Base-by-base conservation (phyloP, 2,113 vertebrate species). In the Pampusana beccarii region DNA sequence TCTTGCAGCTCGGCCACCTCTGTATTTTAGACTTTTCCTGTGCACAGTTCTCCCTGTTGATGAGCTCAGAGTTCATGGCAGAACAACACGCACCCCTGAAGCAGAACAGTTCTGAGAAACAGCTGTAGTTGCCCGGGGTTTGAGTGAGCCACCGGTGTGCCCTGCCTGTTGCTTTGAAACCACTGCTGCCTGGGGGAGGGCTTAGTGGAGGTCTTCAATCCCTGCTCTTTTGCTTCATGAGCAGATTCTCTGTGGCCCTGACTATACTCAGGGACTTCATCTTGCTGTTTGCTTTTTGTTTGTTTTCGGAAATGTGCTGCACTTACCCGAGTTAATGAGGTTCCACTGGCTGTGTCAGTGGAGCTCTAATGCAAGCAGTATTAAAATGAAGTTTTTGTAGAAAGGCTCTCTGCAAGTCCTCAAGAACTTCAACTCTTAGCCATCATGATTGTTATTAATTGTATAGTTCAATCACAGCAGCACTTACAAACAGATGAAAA, bases 361-460 rank as follows among this genome's bases (percentile, higher is more conserved):
- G 42, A 83, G 51, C 51, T 88, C 38, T 25, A 64, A 46, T 50
- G 50, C 54, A 82, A 65, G 67, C 42, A 91, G 50, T n/a, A 66
- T 86, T 90, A 66, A 83, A 83, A 21, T 66, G 28, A 80, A 80
- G 44, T 61, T 88, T 40, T 73, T 83, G 36, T 7, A 73, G 66
- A 92, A 92, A 61, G 16, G 46, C 31, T 86, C 50, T 86, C 40
- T 66, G 60, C 40, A 77, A 88, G 53, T 83, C 21, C 69, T 93
- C 0, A 1, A 74, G 73, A 69, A 85, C 26, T 75, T 87, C 61
- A 85, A 12, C 85, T 64, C 9, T 46, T 69, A 64, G 79, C 61
- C 61, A 21, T 87, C 69, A 31, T 53, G 70, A 34, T 56, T 88
- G 19, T 70, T 92, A 66, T 31, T 88, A 88, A 74, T 67, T 62